A percentile compares a stretch with the other conserved stretches of the same genome.
phyloP scores from a whole-genome alignment of 2,888 invertebrate genomes.

The Pseudococcus viburni region DNA sequence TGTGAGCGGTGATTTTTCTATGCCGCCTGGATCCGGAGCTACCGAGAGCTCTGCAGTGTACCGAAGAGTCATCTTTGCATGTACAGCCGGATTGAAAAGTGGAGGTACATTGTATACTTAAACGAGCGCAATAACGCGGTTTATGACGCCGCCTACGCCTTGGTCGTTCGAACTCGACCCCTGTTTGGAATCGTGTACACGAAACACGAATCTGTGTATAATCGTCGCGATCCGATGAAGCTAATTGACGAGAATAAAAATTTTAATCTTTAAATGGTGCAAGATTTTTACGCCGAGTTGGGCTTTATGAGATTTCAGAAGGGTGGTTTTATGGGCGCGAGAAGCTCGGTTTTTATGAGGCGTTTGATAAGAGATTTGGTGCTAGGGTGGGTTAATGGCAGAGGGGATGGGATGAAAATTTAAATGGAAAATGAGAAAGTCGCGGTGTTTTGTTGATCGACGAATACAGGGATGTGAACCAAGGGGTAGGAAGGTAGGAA shows the following conservation, averaged over 20 bases:
- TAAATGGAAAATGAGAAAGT: not conserved
- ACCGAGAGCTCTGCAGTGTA: not conserved
- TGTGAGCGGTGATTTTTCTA: not conserved
- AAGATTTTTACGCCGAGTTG: not conserved
- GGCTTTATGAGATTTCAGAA: not conserved
- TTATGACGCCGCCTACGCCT: not conserved
- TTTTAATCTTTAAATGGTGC: constrained; percentile 33
- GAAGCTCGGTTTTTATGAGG: constrained; percentile 2
- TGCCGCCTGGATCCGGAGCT: constrained; percentile 1
- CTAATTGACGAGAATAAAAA: constrained; percentile 40
- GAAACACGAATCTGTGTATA: not conserved
- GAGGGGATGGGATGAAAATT: not conserved
- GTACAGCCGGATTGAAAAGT: not conserved
- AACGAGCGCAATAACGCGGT: constrained; percentile 8
- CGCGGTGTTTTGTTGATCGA: not conserved
- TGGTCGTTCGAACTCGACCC: not conserved
- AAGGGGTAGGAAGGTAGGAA: no score
- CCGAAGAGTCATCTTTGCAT: not conserved
- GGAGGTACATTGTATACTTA: constrained; percentile 5
- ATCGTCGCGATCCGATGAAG: not conserved
- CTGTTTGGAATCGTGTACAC: not conserved
- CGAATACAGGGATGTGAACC: no score
- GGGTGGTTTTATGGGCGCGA: not conserved
- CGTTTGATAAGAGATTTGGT: not conserved
- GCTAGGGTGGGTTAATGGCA: not conserved